Base-by-base conservation (phyloP, 92 coral and sea anemone genomes). In the Umimayanthus kanabou region DNA sequence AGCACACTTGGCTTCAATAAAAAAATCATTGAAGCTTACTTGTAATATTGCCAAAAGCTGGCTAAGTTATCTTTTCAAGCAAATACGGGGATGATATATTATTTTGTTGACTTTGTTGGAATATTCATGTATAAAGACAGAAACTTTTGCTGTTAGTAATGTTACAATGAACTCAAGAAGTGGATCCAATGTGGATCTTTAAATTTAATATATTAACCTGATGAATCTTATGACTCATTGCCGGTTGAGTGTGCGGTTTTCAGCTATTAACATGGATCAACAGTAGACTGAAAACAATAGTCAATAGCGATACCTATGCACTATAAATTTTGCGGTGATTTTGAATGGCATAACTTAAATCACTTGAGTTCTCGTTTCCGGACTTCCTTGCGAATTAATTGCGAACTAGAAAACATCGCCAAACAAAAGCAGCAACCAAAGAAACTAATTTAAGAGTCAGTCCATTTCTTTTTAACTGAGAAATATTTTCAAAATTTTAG, bases 261-360 rank as follows among this genome's bases (percentile, higher is more conserved):
- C 28, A 30, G 37, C 16, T 40, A 22, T 43, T 77, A 47, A 13
- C 29, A 23, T 16, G 18, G 66, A 53, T 80, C 84, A 80, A 71
- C 71, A 28, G 4, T 33, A 0, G 37, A 33, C 14, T 28, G 29
- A 37, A 18, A 14, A 55, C 47, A 43, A 42, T 39, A 13, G 0
- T 18, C 47, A 43, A 42, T 39, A 13, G 0, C 29, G 33, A 25
- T 40, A 43, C 80, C 58, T 29, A 45, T 15, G 23, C 84, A 71
- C 55, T 80, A 28, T 50, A 58, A 29, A 2, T 80, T 80, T 80
- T 55, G 47, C 80, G 30, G 70, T 79, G 84, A 80, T 80, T 80
- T 39, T 80, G 43, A 28, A 80, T 80, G 40, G 69, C 67, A 50
- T 55, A 25, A 29, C 66, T 79, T 28, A 53, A 18, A 53, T 14